Evolutionary conservation across 2,113 vertebrate genomes (phyloP), one percentile per base, ranked within the genome.

Genomic region (Epinephelus moara): DNA sequence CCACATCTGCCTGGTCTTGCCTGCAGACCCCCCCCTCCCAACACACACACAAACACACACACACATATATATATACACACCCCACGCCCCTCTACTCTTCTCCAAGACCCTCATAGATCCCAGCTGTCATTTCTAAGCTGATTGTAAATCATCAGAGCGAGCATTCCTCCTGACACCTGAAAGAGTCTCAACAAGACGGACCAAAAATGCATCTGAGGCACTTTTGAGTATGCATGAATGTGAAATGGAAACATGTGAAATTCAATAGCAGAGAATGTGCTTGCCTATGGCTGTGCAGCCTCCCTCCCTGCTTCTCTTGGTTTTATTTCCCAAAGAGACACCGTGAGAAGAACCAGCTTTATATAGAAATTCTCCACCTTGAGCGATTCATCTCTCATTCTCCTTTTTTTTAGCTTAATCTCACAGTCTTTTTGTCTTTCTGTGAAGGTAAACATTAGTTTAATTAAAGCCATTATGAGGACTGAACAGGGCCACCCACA

Each of bases 1-100:
- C 11, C 55, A 62, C 73, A 78, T 90, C 70, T 90, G 91, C 86
- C 73, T 87, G 85, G 68, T 91, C 84, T 88, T 87, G 84, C 64
- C 82, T 78, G 49, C 21, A 64, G 21, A 80, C 62, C 62, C 64
- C 42, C 63, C 47, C 25, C 25, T 2, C 27, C 27, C 27, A 3
- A 30, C 30, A 13, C 10, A 52, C 9, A 2, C 33, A 37, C 49
- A 40, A 19, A 27, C 78, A 50, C 33, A 37, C 33, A 37, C 37
- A 13, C 10, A 52, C 10, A 2, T 25, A 37, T 40, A 30, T 23
- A 19, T 70, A 50, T 3, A 42, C 21, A 23, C 13, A 19, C 19
- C 52, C 19, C 33, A 50, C 33, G 8, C 67, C 75, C 64, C 23
- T 84, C 63, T 42, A 15, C 55, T 62, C 56, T 71, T 67, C 45